phyloP scores from a whole-genome alignment of 2,113 vertebrate genomes.

The Poicephalus gulielmi region DNA sequence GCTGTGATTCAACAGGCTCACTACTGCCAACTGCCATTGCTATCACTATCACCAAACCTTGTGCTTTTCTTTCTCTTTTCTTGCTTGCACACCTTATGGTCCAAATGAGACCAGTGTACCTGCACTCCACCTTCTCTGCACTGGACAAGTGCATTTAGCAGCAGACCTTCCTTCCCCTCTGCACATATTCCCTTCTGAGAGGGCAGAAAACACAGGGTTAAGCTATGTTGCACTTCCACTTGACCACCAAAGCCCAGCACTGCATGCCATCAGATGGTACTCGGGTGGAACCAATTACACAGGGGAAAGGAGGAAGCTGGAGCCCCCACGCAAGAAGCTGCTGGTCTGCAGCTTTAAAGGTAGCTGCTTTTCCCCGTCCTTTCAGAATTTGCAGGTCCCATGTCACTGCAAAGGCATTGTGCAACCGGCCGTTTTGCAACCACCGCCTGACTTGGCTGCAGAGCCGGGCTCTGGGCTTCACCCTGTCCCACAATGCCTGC shows the following conservation, averaged over 20 bases:
- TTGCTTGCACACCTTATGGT: background rate
- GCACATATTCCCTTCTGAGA: background rate
- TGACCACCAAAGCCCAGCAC: background rate
- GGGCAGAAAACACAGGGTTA: background rate
- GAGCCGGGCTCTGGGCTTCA: background rate
- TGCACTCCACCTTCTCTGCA: background rate
- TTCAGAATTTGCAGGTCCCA: background rate
- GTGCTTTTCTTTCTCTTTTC: background rate
- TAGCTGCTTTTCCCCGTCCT: background rate
- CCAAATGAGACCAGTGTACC: background rate
- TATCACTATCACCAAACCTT: background rate
- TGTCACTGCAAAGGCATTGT: background rate
- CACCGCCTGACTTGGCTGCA: background rate
- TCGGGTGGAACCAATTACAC: background rate
- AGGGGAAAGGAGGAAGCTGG: background rate
- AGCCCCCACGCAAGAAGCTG: background rate
- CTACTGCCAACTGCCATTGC: background rate
- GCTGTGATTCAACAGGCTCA: background rate
- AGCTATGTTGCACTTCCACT: background rate
- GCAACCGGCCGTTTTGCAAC: background rate
- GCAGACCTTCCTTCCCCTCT: background rate
- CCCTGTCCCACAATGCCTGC: fast-evolving
- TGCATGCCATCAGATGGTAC: fast-evolving
- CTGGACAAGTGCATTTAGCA: background rate
- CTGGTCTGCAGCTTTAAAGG: background rate